Base-by-base conservation (phyloP, 2,113 vertebrate genomes). In the Ardeotis arabs region DNA sequence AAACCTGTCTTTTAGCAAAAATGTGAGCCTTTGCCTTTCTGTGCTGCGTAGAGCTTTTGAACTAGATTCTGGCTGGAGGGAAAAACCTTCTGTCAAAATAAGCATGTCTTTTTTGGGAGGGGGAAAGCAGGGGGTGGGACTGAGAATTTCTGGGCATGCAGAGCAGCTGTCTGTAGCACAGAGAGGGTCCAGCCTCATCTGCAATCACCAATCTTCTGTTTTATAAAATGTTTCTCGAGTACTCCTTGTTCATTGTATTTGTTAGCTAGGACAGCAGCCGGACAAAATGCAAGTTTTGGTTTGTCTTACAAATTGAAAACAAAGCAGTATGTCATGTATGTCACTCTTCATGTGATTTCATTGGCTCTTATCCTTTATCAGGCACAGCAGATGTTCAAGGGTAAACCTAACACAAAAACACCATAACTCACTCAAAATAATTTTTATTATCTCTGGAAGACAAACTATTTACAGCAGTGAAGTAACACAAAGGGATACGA, bases 301-400 rank as follows among this genome's bases (percentile, higher is more conserved):
- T 50, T 60, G 31, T 83, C 62, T 84, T 64, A 20, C 58, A 35
- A 49, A 63, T 14, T 31, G 33, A 49, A 91, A 95, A 84, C 31
- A 73, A 95, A 84, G 67, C 27, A 77, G 16, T 28, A 53, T 9
- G 52, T 93, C 49, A 4, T 19, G 50, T 27, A 4, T 23, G 27
- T 33, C 45, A 24, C 37, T 75, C 35, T 47, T 41, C 24, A 4
- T 49, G 41, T 58, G 90, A 75, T 70, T 93, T 94, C 78, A 59
- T 94, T 94, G 87, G 89, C 77, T 81, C 62, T 81, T 82, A 53
- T 4, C 29, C n/a, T 86, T 94, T 92, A 94, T 88, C 95, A 81
- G 79, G 12, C 33, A 29, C 37, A 92, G 90, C 95, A 97, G 94
- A 89, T 97, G 91, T 88, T 89, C 70, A 84, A 88, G 56, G 66